Percentiles rank a stretch among this genome's conserved stretches.
Conservation (phyloP, 2,113 vertebrate genomes). For the Condylura cristata region DNA sequence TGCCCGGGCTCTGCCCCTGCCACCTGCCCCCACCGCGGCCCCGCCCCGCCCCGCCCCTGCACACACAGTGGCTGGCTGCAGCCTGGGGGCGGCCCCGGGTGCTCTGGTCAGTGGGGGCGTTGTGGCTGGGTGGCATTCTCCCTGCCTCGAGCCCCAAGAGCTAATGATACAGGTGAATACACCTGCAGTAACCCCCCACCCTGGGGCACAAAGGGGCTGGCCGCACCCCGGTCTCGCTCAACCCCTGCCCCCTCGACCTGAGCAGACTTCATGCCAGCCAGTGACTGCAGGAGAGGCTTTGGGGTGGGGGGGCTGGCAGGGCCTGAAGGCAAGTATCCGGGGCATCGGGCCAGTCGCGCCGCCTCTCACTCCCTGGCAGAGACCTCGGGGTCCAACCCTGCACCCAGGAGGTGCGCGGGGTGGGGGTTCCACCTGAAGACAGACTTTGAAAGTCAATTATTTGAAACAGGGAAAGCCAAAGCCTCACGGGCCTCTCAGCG, state of each 20-base stretch:
- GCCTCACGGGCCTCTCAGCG: conserved; percentile 60
- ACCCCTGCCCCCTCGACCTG: fast-evolving
- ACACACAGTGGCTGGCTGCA: background rate
- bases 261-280: background rate
- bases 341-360: background rate
- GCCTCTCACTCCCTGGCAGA: conserved; percentile 8
- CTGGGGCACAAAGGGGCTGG: fast-evolving
- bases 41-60: no score
- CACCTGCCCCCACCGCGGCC: no score
- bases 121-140: fast-evolving
- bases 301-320: background rate
- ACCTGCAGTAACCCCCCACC: background rate
- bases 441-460: conserved; percentile 71
- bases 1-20: no score
- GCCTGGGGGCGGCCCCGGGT: background rate
- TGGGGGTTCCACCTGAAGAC: conserved; percentile 37
- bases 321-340: background rate
- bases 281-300: background rate
- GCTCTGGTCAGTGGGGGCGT: background rate
- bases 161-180: background rate
- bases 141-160: background rate
- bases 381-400: background rate
- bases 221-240: background rate
- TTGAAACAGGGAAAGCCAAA: conserved; percentile 56
- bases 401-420: conserved; percentile 46